Evolutionary conservation across 2,113 vertebrate species (phyloP), one percentile per base, ranked within the genome.

Genomic region (Equus quagga): DNA sequence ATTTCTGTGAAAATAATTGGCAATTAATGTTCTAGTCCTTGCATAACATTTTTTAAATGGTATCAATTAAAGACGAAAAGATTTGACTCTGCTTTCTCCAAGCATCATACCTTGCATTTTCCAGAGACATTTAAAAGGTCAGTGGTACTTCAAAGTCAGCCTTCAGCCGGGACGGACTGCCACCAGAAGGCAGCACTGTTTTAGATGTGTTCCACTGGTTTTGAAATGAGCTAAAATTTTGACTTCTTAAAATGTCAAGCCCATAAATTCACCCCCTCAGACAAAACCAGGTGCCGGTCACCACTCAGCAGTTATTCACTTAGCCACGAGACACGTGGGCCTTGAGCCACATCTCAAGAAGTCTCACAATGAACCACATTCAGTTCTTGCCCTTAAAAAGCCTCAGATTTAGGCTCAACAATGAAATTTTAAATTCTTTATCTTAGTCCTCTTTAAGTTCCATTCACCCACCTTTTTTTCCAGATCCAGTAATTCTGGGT

Each of bases 181-280:
- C 93, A 79, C 64, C 86, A 23, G 67, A 36, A 83, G 91, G 89
- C 85, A 33, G 64, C 58, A 17, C 60, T 18, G 75, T 18, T 26
- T 86, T 8, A 7, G 76, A 36, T 19, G 6, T 14, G 26, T 14
- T 65, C 46, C 95, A 11, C 91, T 1, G 8, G 72, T 54, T 65
- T 62, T 54, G 97, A 90, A 95, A 90, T 19, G 91, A 95, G 84
- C 80, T 67, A 36, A 80, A 65, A 76, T 23, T 75, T 60, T 96
- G 91, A 88, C 89, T 97, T 94, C 93, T 95, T 91, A 95, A 96
- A 97, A 97, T 97, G 97, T 97, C 96, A 97, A 3, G 81, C 92
- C 93, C 92, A 26, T 84, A 76, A 67, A 81, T 70, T 91, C 82
- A 73, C 69, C 44, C 96, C 69, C 44, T 90, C 86, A 72, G 73